Conservation (phyloP, 2,888 invertebrate species). For the Xanthia togata region DNA sequence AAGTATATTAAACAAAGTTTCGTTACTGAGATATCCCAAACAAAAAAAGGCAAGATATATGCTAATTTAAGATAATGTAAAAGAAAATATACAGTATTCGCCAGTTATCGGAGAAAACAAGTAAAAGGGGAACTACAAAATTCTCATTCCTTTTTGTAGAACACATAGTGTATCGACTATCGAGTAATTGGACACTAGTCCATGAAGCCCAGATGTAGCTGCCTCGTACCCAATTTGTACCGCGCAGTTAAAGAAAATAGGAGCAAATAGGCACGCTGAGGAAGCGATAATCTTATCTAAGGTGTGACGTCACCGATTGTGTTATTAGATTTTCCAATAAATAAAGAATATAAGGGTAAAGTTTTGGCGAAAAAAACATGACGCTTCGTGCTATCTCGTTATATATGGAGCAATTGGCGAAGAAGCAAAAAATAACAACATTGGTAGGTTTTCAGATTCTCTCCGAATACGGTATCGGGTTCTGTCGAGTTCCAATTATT, state of each 20-base stretch:
- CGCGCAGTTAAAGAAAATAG: conserved; percentile 56
- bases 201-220: conserved; percentile 20
- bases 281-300: conserved; percentile 63
- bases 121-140: conserved; percentile 25
- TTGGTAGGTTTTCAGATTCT: conserved; percentile 43
- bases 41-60: conserved; percentile 11
- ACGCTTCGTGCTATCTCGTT: conserved; percentile 57
- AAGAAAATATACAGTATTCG: conserved; percentile 42
- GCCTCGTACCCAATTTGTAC: conserved; percentile 49
- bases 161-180: conserved; percentile 43
- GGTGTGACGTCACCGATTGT: conserved; percentile 72
- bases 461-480: conserved; percentile 30
- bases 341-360: conserved; percentile 71
- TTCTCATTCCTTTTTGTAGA: conserved; percentile 38
- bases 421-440: conserved; percentile 60
- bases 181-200: conserved; percentile 52
- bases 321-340: conserved; percentile 69
- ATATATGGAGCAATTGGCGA: conserved; percentile 65
- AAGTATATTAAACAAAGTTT: conserved; percentile 8
- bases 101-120: conserved; percentile 26
- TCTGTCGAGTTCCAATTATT: conserved; percentile 44
- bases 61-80: conserved; percentile 33
- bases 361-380: conserved; percentile 67
- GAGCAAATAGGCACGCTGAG: conserved; percentile 40
- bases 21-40: neutral